A percentile compares a stretch with the other conserved stretches of the same genome.
These are phyloP conservation scores for Drosophila planitibia DNA, from an alignment of 2,888 invertebrate species.

Conservation along the genomic window DNA sequence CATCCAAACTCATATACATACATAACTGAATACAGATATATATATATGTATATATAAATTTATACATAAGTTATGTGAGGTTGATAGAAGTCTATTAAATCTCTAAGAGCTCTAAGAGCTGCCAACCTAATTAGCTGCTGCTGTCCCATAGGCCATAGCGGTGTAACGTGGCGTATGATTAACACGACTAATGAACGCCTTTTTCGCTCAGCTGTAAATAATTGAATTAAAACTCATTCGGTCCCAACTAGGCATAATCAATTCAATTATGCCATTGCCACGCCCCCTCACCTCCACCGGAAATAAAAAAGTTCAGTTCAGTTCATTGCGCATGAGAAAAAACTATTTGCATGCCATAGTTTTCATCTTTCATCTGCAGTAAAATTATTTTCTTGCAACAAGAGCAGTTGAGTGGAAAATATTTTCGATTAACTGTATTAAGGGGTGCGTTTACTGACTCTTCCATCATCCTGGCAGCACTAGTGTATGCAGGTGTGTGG, in stretches of 20 bases:
- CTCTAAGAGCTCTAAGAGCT: conserved; percentile 30
- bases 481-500: conserved; percentile 15
- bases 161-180: conserved; percentile 76
- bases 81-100: conserved; percentile 43
- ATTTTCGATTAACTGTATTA: conserved; percentile 67
- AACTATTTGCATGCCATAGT: conserved; percentile 40
- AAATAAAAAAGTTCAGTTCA: conserved; percentile 8
- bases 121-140: conserved; percentile 51
- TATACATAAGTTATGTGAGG: conserved; percentile 13
- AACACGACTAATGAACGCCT: conserved; percentile 76
- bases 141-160: conserved; percentile 35
- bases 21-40: not conserved
- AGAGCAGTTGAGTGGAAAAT: conserved; percentile 62
- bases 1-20: conserved; percentile 19
- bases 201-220: conserved; percentile 63
- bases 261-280: conserved; percentile 48
- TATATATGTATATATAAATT: not conserved
- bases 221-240: conserved; percentile 72
- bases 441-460: conserved; percentile 22
- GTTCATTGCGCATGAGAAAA: conserved; percentile 38
- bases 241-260: conserved; percentile 49
- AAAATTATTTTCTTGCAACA: conserved; percentile 41
- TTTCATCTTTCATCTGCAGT: conserved; percentile 25
- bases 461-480: conserved; percentile 7
- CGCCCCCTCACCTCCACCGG: not conserved